Evolutionary conservation across 2,888 invertebrate genomes (phyloP), one percentile per base, ranked within the genome.

Genomic region (Perdita meconis): DNA sequence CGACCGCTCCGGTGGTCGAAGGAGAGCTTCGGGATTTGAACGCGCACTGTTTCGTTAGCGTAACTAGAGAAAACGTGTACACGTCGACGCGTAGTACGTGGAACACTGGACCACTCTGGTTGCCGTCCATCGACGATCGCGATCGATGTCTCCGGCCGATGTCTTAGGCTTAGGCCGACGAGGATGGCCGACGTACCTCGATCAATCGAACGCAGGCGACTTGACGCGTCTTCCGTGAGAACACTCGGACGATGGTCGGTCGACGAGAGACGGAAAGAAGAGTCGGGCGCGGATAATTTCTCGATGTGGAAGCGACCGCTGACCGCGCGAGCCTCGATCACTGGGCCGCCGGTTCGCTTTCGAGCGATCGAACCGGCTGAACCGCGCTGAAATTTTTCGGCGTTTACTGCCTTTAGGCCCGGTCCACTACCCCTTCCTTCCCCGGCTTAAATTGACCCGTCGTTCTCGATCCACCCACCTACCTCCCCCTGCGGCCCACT

Each of bases 391-490:
- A 47, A 87, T 87, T 87, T 85, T 85, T 86, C 84, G 86, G 78
- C 87, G 85, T 86, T 87, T 84, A 83, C 86, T 82, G 86, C 86
- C 80, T 86, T 86, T 86, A 84, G 86, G 81, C 83, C 81, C 80
- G 76, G 64, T 64, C 73, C 71, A 60, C 40, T 42, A 44, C 64
- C 71, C 83, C 75, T 80, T 66, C 78, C 75, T 70, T 67, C 60
- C 77, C 64, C 56, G 82, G 81, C 83, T 85, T 81, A 83, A 88
- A 88, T 87, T 87, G 86, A 88, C 87, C 88, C 87, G 80, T 82
- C 86, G 83, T 83, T 79, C 85, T 82, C 87, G 81, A 86, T 82
- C 85, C 82, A 82, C 70, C 82, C 73, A 67, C 64, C 55, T 47
- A 34, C 44, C 36, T 55, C 51, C 74, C 63, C 57, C 55, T 36